phyloP scores from a whole-genome alignment of 2,113 vertebrate genomes.

The Arizona elegans region DNA sequence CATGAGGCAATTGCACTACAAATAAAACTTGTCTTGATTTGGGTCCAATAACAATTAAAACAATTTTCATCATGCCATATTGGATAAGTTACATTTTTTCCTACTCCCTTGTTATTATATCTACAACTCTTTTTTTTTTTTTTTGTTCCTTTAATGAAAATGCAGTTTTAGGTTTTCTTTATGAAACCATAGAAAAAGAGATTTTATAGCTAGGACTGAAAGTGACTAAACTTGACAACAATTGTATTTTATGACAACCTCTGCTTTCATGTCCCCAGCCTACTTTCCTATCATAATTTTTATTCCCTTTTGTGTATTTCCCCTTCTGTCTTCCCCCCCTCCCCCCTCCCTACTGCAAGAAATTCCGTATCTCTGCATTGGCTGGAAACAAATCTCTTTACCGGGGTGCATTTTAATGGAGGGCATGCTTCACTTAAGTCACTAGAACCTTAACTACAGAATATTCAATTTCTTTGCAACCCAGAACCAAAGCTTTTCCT shows the following conservation, averaged over 20 bases:
- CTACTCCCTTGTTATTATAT: rapidly evolving
- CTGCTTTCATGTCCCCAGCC: conserved; percentile 68
- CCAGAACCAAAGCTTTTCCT: conserved; percentile 55
- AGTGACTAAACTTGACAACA: conserved; percentile 75
- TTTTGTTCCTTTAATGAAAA: conserved; percentile 63
- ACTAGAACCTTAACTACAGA: conserved; percentile 60
- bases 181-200: conserved; percentile 69
- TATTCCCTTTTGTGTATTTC: not conserved
- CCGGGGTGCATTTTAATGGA: conserved; percentile 62
- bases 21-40: not conserved
- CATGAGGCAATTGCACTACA: not conserved
- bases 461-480: conserved; percentile 68
- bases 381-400: conserved; percentile 71
- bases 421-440: conserved; percentile 55
- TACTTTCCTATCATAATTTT: conserved; percentile 61
- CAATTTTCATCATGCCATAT: conserved; percentile 4
- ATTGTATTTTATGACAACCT: conserved; percentile 74
- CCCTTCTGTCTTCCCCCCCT: not conserved
- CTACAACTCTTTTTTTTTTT: conserved; percentile 26
- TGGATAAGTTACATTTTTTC: not conserved
- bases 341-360: conserved; percentile 43
- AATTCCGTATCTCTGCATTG: conserved; percentile 57
- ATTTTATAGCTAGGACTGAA: conserved; percentile 69
- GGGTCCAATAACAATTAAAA: not conserved
- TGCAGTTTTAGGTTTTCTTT: conserved; percentile 61